A percentile compares a stretch with the other conserved stretches of the same genome.
phyloP scores from a whole-genome alignment of 2,888 invertebrate genomes.

The Metopia argyrocephala region DNA sequence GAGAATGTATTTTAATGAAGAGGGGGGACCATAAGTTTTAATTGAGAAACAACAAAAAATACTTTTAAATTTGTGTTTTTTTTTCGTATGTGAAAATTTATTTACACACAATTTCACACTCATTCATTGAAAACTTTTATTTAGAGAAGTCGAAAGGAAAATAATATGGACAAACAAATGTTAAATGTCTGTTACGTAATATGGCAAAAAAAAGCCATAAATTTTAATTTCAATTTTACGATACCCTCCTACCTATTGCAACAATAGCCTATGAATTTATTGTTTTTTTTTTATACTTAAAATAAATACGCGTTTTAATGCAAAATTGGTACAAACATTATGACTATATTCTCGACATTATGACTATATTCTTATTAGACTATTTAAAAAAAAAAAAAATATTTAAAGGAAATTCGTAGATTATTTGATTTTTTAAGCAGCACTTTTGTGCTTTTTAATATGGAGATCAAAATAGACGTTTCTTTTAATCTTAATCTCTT shows the following conservation, averaged over 20 bases:
- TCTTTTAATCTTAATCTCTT: no score
- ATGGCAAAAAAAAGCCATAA: constrained; percentile 37
- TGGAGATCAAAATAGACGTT: no score
- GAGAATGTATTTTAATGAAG: background rate
- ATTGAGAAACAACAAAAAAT: constrained; percentile 15
- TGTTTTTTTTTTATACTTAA: background rate
- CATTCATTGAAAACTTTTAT: constrained; percentile 21
- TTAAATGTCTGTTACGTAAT: constrained; percentile 43
- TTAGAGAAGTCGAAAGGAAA: background rate
- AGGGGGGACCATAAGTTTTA: constrained; percentile 15
- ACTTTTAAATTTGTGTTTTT: background rate
- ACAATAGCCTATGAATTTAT: background rate
- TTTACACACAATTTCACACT: constrained; percentile 47
- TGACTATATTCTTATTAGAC: no score
- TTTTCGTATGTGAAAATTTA: background rate
- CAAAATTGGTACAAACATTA: no score
- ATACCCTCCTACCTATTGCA: background rate
- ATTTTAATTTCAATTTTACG: constrained; percentile 39
- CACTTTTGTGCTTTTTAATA: no score
- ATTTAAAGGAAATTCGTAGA: no score
- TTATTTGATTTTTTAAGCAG: no score
- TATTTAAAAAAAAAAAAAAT: no score
- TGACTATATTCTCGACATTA: no score
- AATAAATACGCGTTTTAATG: background rate
- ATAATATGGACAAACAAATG: constrained; percentile 4